These are phyloP conservation scores for Hipparchia semele DNA, from an alignment of 2,888 invertebrate genomes.

Conservation along the genomic window DNA sequence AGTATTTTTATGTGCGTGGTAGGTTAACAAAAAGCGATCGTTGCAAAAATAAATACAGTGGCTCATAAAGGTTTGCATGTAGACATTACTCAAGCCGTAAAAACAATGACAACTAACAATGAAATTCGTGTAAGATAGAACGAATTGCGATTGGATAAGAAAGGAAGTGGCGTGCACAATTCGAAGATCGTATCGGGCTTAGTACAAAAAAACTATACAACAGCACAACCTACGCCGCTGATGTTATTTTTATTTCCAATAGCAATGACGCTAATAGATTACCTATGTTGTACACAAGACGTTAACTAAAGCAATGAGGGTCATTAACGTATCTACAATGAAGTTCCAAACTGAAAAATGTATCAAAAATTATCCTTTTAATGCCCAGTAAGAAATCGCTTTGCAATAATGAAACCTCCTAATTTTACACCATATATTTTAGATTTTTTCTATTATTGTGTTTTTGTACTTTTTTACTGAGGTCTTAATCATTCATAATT, in stretches of 20 bases:
- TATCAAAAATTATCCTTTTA: too few relatives aligned
- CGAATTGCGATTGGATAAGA: constrained; percentile 31
- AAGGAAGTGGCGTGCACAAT: constrained; percentile 34
- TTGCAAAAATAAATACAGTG: constrained; percentile 23
- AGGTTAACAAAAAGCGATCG: constrained; percentile 17
- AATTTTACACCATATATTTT: too few relatives aligned
- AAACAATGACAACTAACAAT: constrained; percentile 32
- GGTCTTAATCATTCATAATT: too few relatives aligned
- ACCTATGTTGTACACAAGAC: constrained; percentile 1
- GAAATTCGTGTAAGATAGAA: constrained; percentile 34
- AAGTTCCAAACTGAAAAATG: too few relatives aligned
- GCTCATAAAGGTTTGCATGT: constrained; percentile 21
- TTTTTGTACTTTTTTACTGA: too few relatives aligned
- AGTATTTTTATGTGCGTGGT: neutral
- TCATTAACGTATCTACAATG: too few relatives aligned
- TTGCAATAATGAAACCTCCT: too few relatives aligned
- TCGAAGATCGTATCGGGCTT: constrained; percentile 33
- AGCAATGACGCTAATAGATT: constrained; percentile 9
- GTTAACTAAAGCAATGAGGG: neutral
- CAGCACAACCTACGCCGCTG: neutral
- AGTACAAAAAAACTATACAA: constrained; percentile 19
- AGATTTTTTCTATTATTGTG: too few relatives aligned
- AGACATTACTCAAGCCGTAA: constrained; percentile 27
- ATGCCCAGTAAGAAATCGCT: too few relatives aligned
- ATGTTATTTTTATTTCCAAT: constrained; percentile 10